Conservation (phyloP, 2,113 vertebrate species). For the Carollia perspicillata region DNA sequence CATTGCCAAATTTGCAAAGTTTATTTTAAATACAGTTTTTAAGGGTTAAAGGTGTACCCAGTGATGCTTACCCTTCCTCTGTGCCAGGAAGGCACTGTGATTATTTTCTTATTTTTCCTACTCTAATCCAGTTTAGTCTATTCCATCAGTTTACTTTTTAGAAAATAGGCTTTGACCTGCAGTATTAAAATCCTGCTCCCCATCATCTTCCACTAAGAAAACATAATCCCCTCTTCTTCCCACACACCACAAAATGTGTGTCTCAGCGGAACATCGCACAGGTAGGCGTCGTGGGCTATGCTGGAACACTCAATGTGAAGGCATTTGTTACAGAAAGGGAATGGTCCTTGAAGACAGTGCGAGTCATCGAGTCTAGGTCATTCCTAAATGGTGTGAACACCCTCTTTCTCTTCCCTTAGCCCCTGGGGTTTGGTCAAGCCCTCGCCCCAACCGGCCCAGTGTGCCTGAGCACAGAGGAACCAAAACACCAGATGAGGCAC, state of each 20-base stretch:
- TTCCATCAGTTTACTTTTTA: not conserved
- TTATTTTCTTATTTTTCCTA: not conserved
- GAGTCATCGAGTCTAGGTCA: not conserved
- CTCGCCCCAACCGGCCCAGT: fast-evolving
- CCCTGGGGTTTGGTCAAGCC: not conserved
- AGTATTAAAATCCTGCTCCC: not conserved
- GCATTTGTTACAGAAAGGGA: not conserved
- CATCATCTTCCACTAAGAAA: not conserved
- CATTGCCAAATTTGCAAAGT: not conserved
- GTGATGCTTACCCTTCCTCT: fast-evolving
- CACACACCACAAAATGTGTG: not conserved
- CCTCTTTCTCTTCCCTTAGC: no score
- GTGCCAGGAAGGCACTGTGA: not conserved
- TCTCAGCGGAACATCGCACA: not conserved
- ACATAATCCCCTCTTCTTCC: not conserved
- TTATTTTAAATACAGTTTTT: conserved; percentile 14
- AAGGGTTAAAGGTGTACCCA: not conserved
- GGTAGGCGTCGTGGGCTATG: not conserved
- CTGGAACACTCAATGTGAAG: not conserved
- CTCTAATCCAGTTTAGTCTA: not conserved
- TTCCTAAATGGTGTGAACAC: not conserved
- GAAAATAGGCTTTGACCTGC: not conserved
- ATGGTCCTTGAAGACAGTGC: no score
- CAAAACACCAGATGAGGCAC: fast-evolving
- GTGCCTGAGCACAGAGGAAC: not conserved